Conservation (phyloP, 2,797 vertebrate species). For the Sebastes cheni region DNA sequence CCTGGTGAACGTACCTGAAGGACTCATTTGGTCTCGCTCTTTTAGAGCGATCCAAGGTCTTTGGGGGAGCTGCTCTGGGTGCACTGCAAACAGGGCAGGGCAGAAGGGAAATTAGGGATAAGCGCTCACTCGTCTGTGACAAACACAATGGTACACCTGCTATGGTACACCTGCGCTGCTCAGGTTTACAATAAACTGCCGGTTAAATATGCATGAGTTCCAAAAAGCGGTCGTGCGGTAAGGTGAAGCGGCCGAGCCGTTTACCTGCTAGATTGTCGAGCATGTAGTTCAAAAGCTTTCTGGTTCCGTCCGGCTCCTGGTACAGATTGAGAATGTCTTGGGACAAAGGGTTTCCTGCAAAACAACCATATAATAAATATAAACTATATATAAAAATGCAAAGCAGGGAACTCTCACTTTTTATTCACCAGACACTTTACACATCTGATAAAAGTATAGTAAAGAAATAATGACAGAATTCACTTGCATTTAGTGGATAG, state of each 20-base stretch:
- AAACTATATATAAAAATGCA: neutral
- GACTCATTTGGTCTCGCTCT: slow-evolving; percentile 94
- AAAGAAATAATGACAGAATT: neutral
- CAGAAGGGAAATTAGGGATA: neutral
- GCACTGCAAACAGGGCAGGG: slow-evolving; percentile 80
- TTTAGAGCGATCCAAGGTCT: slow-evolving; percentile 98
- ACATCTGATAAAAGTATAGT: neutral
- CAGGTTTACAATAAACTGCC: neutral
- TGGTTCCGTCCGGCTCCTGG: slow-evolving; percentile 97
- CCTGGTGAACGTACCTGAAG: slow-evolving; percentile 84
- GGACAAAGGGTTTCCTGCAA: slow-evolving; percentile 97
- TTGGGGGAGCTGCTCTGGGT: slow-evolving; percentile 98
- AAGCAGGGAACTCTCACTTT: neutral
- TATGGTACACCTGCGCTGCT: neutral
- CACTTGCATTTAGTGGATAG: neutral
- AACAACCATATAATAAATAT: neutral
- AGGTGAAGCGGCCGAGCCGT: neutral
- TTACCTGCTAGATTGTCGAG: slow-evolving; percentile 99
- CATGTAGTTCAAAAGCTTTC: slow-evolving; percentile 99
- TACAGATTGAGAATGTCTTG: slow-evolving; percentile 98
- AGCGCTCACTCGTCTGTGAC: neutral
- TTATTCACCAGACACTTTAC: neutral
- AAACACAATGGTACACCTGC: slow-evolving; percentile 3
- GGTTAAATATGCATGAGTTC: slow-evolving; percentile 19
- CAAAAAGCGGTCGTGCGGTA: neutral